Evolutionary conservation across 2,797 vertebrate species (phyloP).

Genomic region (Anguilla marmorata): DNA sequence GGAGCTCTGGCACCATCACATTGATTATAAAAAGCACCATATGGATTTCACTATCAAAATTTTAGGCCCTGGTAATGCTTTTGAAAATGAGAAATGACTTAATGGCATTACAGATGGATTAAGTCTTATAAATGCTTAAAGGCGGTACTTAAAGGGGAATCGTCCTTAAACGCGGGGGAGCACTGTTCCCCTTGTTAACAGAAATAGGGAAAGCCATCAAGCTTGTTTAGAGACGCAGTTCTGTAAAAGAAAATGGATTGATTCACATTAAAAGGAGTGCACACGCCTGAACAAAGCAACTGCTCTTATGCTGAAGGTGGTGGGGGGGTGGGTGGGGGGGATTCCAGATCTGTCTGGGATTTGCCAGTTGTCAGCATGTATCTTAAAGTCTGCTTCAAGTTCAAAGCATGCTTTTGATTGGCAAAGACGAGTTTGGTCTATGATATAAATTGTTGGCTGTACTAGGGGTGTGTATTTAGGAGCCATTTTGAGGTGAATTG

Average conservation of each 20-base stretch:
- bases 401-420: no score
- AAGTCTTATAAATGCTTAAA: not conserved
- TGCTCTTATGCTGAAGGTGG: not conserved
- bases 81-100: not conserved
- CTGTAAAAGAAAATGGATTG: not conserved
- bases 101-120: not conserved
- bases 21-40: not conserved
- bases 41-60: not conserved
- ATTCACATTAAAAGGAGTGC: not conserved
- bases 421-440: no score
- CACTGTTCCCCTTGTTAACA: not conserved
- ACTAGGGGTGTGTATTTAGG: no score
- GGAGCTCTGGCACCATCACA: not conserved
- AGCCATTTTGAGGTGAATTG: no score
- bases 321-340: no score
- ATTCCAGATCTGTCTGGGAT: not conserved
- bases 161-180: not conserved
- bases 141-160: not conserved
- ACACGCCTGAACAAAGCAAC: not conserved
- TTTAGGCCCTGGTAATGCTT: not conserved
- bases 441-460: no score
- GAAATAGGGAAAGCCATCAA: not conserved
- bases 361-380: no score
- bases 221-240: not conserved
- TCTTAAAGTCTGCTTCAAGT: no score